Percentiles rank a stretch among this genome's conserved stretches.
These are phyloP conservation scores for Leucoptera coffeella DNA, from an alignment of 2,888 invertebrate species.

Conservation along the genomic window DNA sequence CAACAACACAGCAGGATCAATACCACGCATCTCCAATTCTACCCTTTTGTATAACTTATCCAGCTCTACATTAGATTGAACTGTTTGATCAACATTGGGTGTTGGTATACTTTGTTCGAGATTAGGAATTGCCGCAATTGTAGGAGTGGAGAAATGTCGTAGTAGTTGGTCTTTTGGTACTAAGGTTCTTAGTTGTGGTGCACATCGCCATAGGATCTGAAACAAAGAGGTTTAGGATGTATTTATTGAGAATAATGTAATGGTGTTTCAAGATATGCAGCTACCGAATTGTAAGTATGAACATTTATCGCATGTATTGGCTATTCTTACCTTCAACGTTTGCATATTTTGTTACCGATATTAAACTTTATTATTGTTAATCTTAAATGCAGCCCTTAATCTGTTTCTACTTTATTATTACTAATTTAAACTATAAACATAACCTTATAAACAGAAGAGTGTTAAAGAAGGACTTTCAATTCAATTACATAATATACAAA, in stretches of 20 bases:
- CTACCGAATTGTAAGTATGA: too few relatives aligned
- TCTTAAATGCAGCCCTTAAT: too few relatives aligned
- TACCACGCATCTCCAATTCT: slow-evolving; percentile 79
- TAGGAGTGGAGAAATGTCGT: slow-evolving; percentile 15
- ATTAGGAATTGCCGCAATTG: slow-evolving; percentile 10
- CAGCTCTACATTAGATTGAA: slow-evolving; percentile 20
- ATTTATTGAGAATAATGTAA: background rate
- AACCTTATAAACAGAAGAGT: too few relatives aligned
- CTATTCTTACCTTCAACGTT: background rate
- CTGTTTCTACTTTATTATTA: too few relatives aligned
- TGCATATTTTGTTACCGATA: background rate
- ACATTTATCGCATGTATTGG: too few relatives aligned
- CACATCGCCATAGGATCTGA: slow-evolving; percentile 21
- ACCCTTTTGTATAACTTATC: slow-evolving; percentile 79
- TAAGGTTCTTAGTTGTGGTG: slow-evolving; percentile 2
- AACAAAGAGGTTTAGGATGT: slow-evolving; percentile 6
- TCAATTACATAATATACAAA: too few relatives aligned
- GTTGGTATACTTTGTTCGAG: slow-evolving; percentile 9
- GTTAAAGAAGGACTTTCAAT: too few relatives aligned
- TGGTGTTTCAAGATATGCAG: background rate
- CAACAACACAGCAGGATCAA: slow-evolving; percentile 80
- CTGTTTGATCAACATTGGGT: slow-evolving; percentile 14
- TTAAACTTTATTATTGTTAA: background rate
- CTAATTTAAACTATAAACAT: too few relatives aligned
- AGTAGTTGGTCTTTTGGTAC: too few relatives aligned